phyloP scores from a whole-genome alignment of 1,140 invertebrate genomes.

The Bombus confusus region DNA sequence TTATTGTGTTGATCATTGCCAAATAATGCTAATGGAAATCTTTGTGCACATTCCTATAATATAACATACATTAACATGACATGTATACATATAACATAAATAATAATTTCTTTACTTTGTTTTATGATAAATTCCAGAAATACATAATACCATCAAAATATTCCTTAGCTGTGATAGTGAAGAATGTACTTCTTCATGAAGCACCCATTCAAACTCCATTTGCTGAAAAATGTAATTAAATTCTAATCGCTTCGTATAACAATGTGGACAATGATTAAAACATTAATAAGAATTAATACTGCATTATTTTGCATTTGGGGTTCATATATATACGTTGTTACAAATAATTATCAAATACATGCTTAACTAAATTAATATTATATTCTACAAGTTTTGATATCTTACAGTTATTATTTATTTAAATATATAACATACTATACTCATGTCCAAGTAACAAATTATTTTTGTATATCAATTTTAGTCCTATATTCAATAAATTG shows the following conservation, averaged over 20 bases:
- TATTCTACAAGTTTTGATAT: too few relatives aligned
- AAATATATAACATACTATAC: neutral
- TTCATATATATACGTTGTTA: neutral
- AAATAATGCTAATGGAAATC: conserved; percentile 92
- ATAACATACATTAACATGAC: conserved; percentile 15
- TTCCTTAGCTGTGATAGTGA: conserved; percentile 92
- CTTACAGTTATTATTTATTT: neutral
- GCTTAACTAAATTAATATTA: neutral
- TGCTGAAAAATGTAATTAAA: conserved; percentile 85
- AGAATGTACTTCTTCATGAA: conserved; percentile 93
- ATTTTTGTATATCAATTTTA: neutral
- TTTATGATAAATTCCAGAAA: neutral
- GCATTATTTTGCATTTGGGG: neutral
- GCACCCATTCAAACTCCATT: conserved; percentile 96
- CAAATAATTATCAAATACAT: neutral
- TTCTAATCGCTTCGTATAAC: too few relatives aligned
- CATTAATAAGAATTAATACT: conserved; percentile 3
- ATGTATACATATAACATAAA: neutral
- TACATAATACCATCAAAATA: conserved; percentile 88
- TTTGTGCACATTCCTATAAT: conserved; percentile 91
- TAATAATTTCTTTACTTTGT: conserved; percentile 12
- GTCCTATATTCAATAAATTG: neutral
- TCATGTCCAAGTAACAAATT: neutral
- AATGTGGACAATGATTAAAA: neutral
- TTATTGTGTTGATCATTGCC: conserved; percentile 91